Evolutionary conservation across 2,888 invertebrate genomes (phyloP), one percentile per base, ranked within the genome.

Genomic region (Meghimatium bilineatum): DNA sequence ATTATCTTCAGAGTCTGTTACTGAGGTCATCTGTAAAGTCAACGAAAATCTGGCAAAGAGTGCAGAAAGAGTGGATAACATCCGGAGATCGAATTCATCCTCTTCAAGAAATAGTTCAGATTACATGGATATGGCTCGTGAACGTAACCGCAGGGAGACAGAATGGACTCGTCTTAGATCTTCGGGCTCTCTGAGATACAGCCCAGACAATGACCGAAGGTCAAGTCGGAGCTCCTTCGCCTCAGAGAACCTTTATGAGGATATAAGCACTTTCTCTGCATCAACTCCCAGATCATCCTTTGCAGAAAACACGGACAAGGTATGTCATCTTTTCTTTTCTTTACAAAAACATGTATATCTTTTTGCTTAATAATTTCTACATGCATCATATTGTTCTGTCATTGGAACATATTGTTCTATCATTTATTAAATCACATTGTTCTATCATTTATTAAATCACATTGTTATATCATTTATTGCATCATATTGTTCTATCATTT

Each of bases 91-190:
- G 38, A 88, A 88, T 38, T 90, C 91, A 1, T 89, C 91, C 23
- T 85, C 87, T 0, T 86, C 85, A 17, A 77, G 85, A 1, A 83
- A 85, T 14, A 87, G 87, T 34, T 82, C 87, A 0, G 90, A 91
- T 82, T 91, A 91, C 74, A 87, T 90, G 85, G 90, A 91, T 38
- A 91, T 91, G 91, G 87, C 86, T 36, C 81, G 88, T 36, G 82
- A 80, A 0, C 85, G 87, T 20, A 79, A 85, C 49, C 87, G 89
- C 71, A 86, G 83, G n/a, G 90, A 89, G 84, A 91, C 91, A 0
- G 91, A 91, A 78, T 91, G 91, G 91, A 90, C 90, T 78, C 85
- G 89, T 44, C 87, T 91, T 34, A 83, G 91, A 49, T 88, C 90
- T 8, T 89, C 90, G 66, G 89, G 84, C 3, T 87, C 86, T 52